phyloP scores from a whole-genome alignment of 35 echinoderm and acorn worm genomes.

The Chiridota heheva region DNA sequence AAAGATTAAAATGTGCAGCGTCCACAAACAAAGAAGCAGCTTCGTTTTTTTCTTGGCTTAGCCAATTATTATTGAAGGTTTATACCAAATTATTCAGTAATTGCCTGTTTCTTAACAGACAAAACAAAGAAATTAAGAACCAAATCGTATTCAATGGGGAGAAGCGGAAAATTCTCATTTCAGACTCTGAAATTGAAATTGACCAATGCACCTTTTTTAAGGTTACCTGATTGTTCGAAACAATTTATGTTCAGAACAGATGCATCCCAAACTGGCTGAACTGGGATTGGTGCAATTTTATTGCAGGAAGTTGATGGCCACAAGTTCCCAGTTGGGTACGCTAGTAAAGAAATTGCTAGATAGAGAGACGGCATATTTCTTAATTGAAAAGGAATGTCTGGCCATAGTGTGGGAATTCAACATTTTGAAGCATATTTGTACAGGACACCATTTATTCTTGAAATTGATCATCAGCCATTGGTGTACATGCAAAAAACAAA shows the following conservation, averaged over 20 bases:
- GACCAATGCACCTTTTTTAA: conserved; percentile 5
- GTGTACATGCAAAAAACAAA: conserved; percentile 25
- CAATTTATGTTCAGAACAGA: conserved; percentile 10
- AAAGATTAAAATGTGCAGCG: too few species aligned
- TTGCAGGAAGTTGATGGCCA: not conserved
- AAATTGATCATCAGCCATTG: conserved; percentile 38
- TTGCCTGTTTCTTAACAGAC: conserved; percentile 42
- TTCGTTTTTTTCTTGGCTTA: conserved; percentile 25
- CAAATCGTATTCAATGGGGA: conserved; percentile 31
- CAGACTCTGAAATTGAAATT: conserved; percentile 17
- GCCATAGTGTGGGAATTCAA: conserved; percentile 47
- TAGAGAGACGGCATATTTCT: conserved; percentile 40
- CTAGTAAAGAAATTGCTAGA: not conserved
- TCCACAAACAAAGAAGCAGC: conserved; percentile 35
- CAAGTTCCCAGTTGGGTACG: conserved; percentile 12
- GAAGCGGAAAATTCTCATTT: conserved; percentile 20
- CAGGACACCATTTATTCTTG: conserved; percentile 5
- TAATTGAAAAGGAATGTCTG: conserved; percentile 42
- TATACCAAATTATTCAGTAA: conserved; percentile 44
- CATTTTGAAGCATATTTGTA: conserved; percentile 31
- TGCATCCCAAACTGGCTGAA: not conserved
- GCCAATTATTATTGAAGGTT: conserved; percentile 47
- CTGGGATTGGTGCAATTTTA: not conserved
- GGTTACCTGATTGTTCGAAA: conserved; percentile 13
- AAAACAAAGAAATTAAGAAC: conserved; percentile 1